Conservation (phyloP, 2,888 invertebrate genomes). For the Sesia bembeciformis region DNA sequence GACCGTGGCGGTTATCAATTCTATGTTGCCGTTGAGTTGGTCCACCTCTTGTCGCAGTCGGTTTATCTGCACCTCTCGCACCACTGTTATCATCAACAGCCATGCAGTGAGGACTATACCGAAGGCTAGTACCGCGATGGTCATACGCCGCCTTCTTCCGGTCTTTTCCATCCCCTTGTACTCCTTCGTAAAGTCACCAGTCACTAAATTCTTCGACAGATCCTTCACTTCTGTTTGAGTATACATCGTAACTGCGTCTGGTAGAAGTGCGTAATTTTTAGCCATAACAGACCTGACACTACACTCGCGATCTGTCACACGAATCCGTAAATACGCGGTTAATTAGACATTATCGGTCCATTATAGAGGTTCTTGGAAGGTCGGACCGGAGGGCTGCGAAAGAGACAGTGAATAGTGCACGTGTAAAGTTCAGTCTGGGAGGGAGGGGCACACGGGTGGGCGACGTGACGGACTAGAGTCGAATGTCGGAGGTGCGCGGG, state of each 20-base stretch:
- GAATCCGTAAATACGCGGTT: slow-evolving; percentile 18
- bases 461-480: slow-evolving; percentile 31
- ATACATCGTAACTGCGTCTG: slow-evolving; percentile 46
- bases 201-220: slow-evolving; percentile 61
- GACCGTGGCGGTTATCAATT: slow-evolving; percentile 46
- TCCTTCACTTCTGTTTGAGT: slow-evolving; percentile 53
- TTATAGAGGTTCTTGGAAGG: slow-evolving; percentile 43
- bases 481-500: slow-evolving; percentile 22
- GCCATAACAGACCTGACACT: slow-evolving; percentile 47
- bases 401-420: slow-evolving; percentile 24
- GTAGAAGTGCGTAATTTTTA: slow-evolving; percentile 55
- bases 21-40: slow-evolving; percentile 50
- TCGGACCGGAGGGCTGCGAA: slow-evolving; percentile 20
- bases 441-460: slow-evolving; percentile 32
- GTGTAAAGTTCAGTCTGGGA: slow-evolving; percentile 19
- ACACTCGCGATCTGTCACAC: slow-evolving; percentile 34
- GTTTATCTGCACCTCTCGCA: slow-evolving; percentile 48
- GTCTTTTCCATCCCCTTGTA: slow-evolving; percentile 39
- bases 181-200: slow-evolving; percentile 59
- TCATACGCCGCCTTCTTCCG: slow-evolving; percentile 10
- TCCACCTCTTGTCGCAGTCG: slow-evolving; percentile 48
- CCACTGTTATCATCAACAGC: slow-evolving; percentile 45
- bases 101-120: slow-evolving; percentile 30
- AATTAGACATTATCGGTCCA: slow-evolving; percentile 48
- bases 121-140: slow-evolving; percentile 26